Conservation (phyloP, 1,140 invertebrate genomes). For the Drosophila arawakana region DNA sequence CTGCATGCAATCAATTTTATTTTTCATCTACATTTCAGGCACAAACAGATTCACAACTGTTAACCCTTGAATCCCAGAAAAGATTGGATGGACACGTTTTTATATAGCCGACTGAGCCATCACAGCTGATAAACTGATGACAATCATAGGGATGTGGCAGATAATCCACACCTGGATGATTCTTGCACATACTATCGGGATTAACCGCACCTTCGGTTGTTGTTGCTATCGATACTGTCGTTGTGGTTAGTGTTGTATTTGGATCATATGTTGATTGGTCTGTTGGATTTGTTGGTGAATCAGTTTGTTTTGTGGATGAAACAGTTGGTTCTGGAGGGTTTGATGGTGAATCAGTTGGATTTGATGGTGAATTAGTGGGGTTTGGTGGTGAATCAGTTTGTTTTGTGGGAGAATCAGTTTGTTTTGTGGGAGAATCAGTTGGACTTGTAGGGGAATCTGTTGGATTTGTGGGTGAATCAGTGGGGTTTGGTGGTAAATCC, state of each 20-base stretch:
- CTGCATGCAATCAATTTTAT: neutral
- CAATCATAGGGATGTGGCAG: slow-evolving; percentile 66
- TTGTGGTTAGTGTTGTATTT: neutral
- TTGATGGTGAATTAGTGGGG: slow-evolving; percentile 7
- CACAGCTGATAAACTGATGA: slow-evolving; percentile 60
- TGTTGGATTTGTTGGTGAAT: neutral
- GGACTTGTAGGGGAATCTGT: slow-evolving; percentile 15
- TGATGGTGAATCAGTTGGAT: neutral
- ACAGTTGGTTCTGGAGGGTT: neutral
- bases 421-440: slow-evolving; percentile 9
- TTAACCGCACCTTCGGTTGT: slow-evolving; percentile 32
- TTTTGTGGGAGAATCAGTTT: slow-evolving; percentile 20
- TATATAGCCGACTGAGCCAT: slow-evolving; percentile 22
- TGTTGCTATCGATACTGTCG: neutral
- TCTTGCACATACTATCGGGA: slow-evolving; percentile 37
- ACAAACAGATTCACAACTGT: slow-evolving; percentile 45
- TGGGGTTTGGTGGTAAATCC: neutral
- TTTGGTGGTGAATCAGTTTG: slow-evolving; percentile 1
- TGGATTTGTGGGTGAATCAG: slow-evolving; percentile 15
- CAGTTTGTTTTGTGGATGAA: slow-evolving; percentile 1
- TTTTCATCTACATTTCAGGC: slow-evolving; percentile 29
- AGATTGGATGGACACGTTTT: slow-evolving; percentile 43
- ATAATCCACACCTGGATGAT: slow-evolving; percentile 44
- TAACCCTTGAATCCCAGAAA: slow-evolving; percentile 46
- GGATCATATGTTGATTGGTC: neutral